A percentile compares a stretch with the other conserved stretches of the same genome.
phyloP scores from a whole-genome alignment of 2,888 invertebrate genomes.

The Tubiluchus corallicola region DNA sequence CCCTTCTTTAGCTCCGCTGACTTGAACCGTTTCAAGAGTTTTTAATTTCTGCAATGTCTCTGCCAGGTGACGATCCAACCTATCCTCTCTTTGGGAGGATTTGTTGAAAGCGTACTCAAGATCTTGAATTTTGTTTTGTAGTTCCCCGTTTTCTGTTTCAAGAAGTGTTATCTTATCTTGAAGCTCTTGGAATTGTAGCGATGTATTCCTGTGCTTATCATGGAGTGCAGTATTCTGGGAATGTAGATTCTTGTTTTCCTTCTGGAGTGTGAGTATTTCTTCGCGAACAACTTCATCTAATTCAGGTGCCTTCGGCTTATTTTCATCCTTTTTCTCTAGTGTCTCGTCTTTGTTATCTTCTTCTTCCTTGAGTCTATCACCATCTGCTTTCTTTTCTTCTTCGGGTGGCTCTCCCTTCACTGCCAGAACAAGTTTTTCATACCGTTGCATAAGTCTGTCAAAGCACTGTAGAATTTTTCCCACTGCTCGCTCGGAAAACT shows the following conservation, averaged over 20 bases:
- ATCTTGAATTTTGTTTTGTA: constrained; percentile 89
- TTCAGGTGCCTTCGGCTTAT: constrained; percentile 33
- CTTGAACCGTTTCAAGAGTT: constrained; percentile 30
- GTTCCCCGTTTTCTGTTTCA: constrained; percentile 82
- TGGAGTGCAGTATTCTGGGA: constrained; percentile 73
- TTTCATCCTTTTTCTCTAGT: constrained; percentile 10
- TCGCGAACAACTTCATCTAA: constrained; percentile 66
- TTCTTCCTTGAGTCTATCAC: constrained; percentile 10
- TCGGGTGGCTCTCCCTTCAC: constrained; percentile 52
- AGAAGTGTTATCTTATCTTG: constrained; percentile 72
- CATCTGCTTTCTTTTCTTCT: constrained; percentile 14
- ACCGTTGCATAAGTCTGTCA: constrained; percentile 81
- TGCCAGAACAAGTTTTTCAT: constrained; percentile 76
- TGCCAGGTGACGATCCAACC: constrained; percentile 72
- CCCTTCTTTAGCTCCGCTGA: constrained; percentile 14
- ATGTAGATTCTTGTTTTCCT: constrained; percentile 78
- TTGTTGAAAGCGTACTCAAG: constrained; percentile 44
- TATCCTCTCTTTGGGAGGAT: constrained; percentile 59
- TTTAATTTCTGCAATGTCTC: constrained; percentile 81
- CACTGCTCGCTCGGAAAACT: constrained; percentile 81
- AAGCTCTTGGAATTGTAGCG: constrained; percentile 48
- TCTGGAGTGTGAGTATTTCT: constrained; percentile 66
- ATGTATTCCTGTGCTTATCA: constrained; percentile 48
- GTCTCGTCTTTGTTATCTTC: constrained; percentile 10
- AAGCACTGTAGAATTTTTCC: constrained; percentile 92